Conservation (phyloP, 1,140 invertebrate species). For the Dufourea novaeangliae region DNA sequence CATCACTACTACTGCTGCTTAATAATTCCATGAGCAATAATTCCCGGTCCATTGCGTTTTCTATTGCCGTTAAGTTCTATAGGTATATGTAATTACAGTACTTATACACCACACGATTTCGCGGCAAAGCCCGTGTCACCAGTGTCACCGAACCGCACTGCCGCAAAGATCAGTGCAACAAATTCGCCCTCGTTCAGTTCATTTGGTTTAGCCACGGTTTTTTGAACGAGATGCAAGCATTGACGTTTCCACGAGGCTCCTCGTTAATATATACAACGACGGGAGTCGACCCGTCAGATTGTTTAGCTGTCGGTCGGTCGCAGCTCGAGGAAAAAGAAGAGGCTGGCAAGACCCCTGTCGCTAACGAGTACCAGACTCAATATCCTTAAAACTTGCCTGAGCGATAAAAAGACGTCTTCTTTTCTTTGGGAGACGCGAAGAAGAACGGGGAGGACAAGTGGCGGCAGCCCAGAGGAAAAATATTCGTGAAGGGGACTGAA, state of each 20-base stretch:
- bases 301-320: slow-evolving; percentile 48
- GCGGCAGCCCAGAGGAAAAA: slow-evolving; percentile 24
- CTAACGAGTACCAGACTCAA: slow-evolving; percentile 43
- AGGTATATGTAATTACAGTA: too few relatives aligned
- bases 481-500: slow-evolving; percentile 48
- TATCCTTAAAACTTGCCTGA: slow-evolving; percentile 32
- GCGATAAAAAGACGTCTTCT: slow-evolving; percentile 39
- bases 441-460: neutral
- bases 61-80: too few relatives aligned
- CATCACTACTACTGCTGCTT: too few relatives aligned
- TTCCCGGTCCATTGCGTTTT: too few relatives aligned
- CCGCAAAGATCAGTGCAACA: too few relatives aligned
- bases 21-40: too few relatives aligned
- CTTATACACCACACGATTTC: too few relatives aligned
- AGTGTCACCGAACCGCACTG: too few relatives aligned
- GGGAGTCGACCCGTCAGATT: slow-evolving; percentile 42
- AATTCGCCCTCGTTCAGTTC: too few relatives aligned
- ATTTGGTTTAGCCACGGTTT: too few relatives aligned
- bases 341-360: slow-evolving; percentile 25
- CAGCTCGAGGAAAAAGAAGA: slow-evolving; percentile 21
- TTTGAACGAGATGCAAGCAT: slow-evolving; percentile 35
- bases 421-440: slow-evolving; percentile 27
- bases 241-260: slow-evolving; percentile 41
- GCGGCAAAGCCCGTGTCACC: too few relatives aligned
- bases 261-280: slow-evolving; percentile 59